phyloP scores from a whole-genome alignment of 2,113 vertebrate species.

The Epinephelus cyanopodus region DNA sequence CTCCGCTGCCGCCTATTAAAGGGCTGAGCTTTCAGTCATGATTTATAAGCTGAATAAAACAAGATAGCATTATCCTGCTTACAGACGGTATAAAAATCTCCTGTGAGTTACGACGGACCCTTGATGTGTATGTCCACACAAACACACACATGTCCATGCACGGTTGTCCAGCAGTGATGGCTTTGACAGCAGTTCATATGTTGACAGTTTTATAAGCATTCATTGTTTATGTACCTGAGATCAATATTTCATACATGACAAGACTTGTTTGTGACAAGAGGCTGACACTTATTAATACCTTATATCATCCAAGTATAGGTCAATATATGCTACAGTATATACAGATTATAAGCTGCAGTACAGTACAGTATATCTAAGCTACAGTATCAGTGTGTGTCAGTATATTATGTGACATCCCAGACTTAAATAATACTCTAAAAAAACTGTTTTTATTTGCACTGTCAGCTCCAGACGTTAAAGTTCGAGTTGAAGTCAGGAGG shows the following conservation, averaged over 20 bases:
- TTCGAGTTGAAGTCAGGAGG: slow-evolving; percentile 28
- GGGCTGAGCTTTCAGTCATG: slow-evolving; percentile 41
- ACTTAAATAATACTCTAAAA: slow-evolving; percentile 11
- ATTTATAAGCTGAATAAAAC: slow-evolving; percentile 70
- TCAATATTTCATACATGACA: slow-evolving; percentile 61
- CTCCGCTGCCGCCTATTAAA: slow-evolving; percentile 49
- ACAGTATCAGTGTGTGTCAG: slow-evolving; percentile 48
- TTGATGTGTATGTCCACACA: slow-evolving; percentile 11
- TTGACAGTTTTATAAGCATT: slow-evolving; percentile 63
- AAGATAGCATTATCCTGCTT: slow-evolving; percentile 59
- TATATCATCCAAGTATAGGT: slow-evolving; percentile 53
- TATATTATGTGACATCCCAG: slow-evolving; percentile 36
- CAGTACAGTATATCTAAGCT: slow-evolving; percentile 64
- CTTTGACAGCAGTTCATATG: slow-evolving; percentile 52
- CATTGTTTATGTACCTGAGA: slow-evolving; percentile 58
- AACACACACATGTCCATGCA: slow-evolving; percentile 32
- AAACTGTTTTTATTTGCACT: background rate
- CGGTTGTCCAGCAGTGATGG: slow-evolving; percentile 22
- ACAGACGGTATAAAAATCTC: slow-evolving; percentile 53
- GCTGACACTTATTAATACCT: slow-evolving; percentile 50
- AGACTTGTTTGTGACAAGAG: slow-evolving; percentile 64
- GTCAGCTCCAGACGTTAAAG: slow-evolving; percentile 5
- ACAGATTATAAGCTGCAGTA: slow-evolving; percentile 44
- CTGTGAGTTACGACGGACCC: slow-evolving; percentile 50
- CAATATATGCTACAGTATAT: slow-evolving; percentile 59